Percentiles rank a stretch among this genome's conserved stretches.
phyloP scores from a whole-genome alignment of 2,113 vertebrate species.

The Platichthys stellatus region DNA sequence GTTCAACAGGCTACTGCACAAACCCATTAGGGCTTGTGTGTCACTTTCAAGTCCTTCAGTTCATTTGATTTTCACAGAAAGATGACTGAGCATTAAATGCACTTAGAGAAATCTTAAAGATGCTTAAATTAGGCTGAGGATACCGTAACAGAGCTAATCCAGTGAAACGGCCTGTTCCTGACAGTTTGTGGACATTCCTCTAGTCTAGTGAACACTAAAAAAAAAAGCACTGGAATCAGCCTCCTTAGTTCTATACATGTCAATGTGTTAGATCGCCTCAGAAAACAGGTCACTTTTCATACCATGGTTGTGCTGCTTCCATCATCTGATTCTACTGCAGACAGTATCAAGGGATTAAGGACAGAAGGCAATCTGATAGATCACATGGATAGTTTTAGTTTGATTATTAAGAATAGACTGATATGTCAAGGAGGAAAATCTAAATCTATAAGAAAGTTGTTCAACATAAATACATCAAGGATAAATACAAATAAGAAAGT shows the following conservation, averaged over 20 bases:
- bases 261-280: too few relatives aligned
- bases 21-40: neutral
- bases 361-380: neutral
- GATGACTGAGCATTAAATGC: neutral
- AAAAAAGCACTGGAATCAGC: neutral
- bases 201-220: neutral
- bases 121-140: neutral
- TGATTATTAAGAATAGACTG: neutral
- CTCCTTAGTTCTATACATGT: too few relatives aligned
- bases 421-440: too few relatives aligned
- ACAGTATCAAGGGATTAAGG: neutral
- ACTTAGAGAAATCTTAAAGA: neutral
- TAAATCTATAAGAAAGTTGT: too few relatives aligned
- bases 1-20: neutral
- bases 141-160: neutral
- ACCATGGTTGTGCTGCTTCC: neutral
- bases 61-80: neutral
- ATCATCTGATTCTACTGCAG: neutral
- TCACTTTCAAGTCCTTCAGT: neutral
- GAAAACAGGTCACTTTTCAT: too few relatives aligned
- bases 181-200: slow-evolving; percentile 17
- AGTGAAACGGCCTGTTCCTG: neutral
- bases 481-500: too few relatives aligned
- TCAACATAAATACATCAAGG: too few relatives aligned
- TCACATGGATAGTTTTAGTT: neutral